Evolutionary conservation across 2,113 vertebrate genomes (phyloP).

Genomic region (Pogonocichla stellata): DNA sequence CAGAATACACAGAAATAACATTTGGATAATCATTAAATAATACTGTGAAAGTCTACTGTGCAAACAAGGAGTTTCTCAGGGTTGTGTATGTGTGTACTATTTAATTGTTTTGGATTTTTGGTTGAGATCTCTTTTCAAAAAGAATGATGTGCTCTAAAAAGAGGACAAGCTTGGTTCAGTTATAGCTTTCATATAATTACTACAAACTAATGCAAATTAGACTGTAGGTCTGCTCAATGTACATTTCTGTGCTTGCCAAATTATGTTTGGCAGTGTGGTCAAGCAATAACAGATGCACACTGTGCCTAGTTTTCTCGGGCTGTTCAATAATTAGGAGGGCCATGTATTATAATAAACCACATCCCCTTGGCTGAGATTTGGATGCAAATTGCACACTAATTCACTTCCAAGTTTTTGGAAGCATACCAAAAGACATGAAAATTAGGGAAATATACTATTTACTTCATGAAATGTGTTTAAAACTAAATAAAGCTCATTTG

Average conservation of each 20-base stretch:
- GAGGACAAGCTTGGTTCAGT: constrained; percentile 77
- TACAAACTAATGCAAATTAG: constrained; percentile 81
- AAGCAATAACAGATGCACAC: constrained; percentile 84
- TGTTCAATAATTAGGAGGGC: constrained; percentile 87
- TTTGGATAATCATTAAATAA: constrained; percentile 68
- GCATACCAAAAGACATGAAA: constrained; percentile 82
- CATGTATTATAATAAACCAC: constrained; percentile 90
- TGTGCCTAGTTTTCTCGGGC: constrained; percentile 85
- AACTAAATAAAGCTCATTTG: constrained; percentile 75
- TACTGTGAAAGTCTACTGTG: constrained; percentile 56
- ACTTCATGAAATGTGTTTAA: constrained; percentile 77
- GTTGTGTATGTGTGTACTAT: constrained; percentile 14
- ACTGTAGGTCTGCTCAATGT: constrained; percentile 85
- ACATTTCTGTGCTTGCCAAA: constrained; percentile 81
- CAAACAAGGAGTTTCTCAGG: constrained; percentile 69
- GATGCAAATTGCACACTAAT: constrained; percentile 86
- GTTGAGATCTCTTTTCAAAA: constrained; percentile 67
- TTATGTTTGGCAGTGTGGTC: constrained; percentile 85
- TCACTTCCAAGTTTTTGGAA: constrained; percentile 84
- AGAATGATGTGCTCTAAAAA: constrained; percentile 76
- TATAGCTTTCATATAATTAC: constrained; percentile 81
- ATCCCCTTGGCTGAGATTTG: constrained; percentile 90
- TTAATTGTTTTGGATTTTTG: constrained; percentile 61
- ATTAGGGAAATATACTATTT: constrained; percentile 83
- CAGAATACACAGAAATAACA: constrained; percentile 57